phyloP scores from a whole-genome alignment of 1,140 invertebrate species.

The Oreohelix idahoensis region DNA sequence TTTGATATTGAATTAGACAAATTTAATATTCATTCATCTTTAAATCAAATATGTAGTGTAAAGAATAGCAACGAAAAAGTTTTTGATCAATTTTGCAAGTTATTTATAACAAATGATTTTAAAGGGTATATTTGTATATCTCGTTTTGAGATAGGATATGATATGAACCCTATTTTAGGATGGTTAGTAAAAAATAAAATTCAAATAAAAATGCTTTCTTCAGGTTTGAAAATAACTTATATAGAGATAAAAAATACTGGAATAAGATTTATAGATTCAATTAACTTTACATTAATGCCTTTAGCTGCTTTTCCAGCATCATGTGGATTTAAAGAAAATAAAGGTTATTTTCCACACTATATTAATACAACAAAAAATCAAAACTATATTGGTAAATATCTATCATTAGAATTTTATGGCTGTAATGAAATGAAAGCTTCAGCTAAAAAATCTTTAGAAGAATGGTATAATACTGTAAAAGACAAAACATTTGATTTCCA shows the following conservation, averaged over 20 bases:
- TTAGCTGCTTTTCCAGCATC: too few relatives aligned
- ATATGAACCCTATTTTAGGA: neutral
- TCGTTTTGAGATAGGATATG: neutral
- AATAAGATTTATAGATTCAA: neutral
- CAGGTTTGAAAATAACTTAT: neutral
- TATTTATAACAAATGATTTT: neutral
- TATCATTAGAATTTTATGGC: neutral
- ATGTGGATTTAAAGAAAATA: neutral
- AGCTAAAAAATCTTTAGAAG: neutral
- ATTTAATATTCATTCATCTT: neutral
- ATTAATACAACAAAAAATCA: neutral
- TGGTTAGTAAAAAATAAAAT: constrained; percentile 4
- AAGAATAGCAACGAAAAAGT: neutral
- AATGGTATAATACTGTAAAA: neutral
- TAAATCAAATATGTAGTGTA: neutral
- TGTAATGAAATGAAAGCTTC: neutral
- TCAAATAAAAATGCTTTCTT: neutral
- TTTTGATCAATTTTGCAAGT: neutral
- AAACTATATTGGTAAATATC: constrained; percentile 1
- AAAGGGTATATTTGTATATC: neutral
- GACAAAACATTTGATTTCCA: neutral
- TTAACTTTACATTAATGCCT: too few relatives aligned
- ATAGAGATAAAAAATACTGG: neutral
- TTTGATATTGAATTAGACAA: neutral
- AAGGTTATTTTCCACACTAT: constrained; percentile 6